Conservation (phyloP, 2,113 vertebrate genomes). For the Bombycilla garrulus region DNA sequence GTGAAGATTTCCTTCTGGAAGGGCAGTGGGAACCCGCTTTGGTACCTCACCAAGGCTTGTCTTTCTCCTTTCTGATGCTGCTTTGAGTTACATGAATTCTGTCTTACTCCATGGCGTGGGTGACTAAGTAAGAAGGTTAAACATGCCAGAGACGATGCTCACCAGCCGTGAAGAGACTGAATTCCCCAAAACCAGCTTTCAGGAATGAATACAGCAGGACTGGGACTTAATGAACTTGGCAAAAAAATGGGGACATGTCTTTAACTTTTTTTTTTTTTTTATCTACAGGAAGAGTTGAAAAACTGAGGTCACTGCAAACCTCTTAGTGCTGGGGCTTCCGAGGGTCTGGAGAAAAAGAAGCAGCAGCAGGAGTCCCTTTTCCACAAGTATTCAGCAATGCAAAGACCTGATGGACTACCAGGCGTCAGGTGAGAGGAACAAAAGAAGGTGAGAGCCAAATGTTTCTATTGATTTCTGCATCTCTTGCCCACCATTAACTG, state of each 20-base stretch:
- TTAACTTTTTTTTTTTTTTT: not conserved
- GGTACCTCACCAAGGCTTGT: not conserved
- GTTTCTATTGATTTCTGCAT: not conserved
- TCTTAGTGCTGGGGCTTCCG: not conserved
- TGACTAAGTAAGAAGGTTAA: not conserved
- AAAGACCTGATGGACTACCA: not conserved
- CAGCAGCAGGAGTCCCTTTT: not conserved
- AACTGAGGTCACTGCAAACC: not conserved
- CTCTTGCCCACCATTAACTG: not conserved
- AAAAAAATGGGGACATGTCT: not conserved
- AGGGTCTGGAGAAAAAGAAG: not conserved
- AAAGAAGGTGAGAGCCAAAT: not conserved
- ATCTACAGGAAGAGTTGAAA: not conserved
- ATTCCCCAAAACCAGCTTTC: not conserved
- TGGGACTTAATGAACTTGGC: not conserved
- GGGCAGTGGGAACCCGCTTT: not conserved
- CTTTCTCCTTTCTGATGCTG: not conserved
- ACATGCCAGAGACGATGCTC: not conserved
- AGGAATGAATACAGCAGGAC: not conserved
- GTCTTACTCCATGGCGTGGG: not conserved
- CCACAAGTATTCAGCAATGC: not conserved
- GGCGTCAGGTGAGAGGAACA: not conserved
- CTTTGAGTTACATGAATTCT: not conserved
- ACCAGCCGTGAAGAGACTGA: not conserved
- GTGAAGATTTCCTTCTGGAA: not conserved